A percentile compares a stretch with the other conserved stretches of the same genome.
Conservation (phyloP, 2,888 invertebrate species). For the Ephialtes manifestator region DNA sequence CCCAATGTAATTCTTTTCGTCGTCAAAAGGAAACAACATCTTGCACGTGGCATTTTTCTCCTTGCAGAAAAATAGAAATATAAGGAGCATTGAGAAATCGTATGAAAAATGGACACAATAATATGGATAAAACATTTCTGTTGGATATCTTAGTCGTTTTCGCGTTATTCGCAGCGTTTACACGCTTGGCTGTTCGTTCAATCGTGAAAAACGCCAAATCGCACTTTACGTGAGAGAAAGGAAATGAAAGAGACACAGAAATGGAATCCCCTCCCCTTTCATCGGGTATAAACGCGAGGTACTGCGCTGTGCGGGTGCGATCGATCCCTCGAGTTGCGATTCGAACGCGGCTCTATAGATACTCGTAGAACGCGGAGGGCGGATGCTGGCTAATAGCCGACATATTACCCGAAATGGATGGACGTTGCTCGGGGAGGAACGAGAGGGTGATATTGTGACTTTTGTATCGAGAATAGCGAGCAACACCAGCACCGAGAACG, state of each 20-base stretch:
- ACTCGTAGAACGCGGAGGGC: slow-evolving; percentile 68
- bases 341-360: slow-evolving; percentile 35
- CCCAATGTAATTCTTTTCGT: slow-evolving; percentile 4
- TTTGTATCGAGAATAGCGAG: slow-evolving; percentile 62
- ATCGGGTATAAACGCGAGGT: slow-evolving; percentile 13
- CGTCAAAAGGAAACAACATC: not conserved
- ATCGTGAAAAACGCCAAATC: slow-evolving; percentile 61
- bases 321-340: slow-evolving; percentile 59
- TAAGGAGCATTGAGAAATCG: not conserved
- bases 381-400: slow-evolving; percentile 78
- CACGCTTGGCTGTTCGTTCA: slow-evolving; percentile 29
- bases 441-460: slow-evolving; percentile 70
- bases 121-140: slow-evolving; percentile 4
- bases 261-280: slow-evolving; percentile 23
- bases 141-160: not conserved
- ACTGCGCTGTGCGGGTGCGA: slow-evolving; percentile 41
- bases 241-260: slow-evolving; percentile 46
- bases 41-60: not conserved
- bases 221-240: slow-evolving; percentile 41
- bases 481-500: slow-evolving; percentile 42
- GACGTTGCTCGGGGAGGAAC: slow-evolving; percentile 61
- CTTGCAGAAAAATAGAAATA: slow-evolving; percentile 7
- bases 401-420: slow-evolving; percentile 78
- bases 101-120: not conserved
- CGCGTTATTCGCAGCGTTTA: slow-evolving; percentile 24